Percentiles rank a stretch among this genome's conserved stretches.
These are phyloP conservation scores for Rhipidura dahli DNA, from an alignment of 2,113 vertebrate species.

Conservation along the genomic window DNA sequence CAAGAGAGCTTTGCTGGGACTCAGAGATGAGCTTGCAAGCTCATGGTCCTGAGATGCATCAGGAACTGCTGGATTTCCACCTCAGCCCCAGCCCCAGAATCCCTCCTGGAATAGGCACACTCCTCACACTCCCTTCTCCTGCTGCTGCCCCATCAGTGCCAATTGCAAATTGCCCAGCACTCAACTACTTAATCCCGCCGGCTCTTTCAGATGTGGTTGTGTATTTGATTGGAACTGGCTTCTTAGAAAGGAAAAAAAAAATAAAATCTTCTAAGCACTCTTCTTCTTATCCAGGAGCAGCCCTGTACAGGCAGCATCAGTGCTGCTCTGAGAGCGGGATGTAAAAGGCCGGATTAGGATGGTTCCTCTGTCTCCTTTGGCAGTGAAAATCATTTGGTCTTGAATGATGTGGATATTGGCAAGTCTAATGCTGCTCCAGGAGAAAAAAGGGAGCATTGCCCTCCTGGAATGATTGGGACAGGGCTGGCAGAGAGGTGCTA, in stretches of 20 bases:
- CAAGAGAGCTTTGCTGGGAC: not conserved
- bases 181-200: not conserved
- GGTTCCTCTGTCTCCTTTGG: not conserved
- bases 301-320: not conserved
- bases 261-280: not conserved
- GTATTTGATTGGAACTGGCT: not conserved
- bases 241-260: not conserved
- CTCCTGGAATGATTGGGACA: too few relatives aligned
- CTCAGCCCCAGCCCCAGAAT: not conserved
- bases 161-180: not conserved
- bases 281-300: not conserved
- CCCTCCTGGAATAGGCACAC: not conserved
- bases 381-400: not conserved
- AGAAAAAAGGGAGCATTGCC: not conserved
- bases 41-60: not conserved
- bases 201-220: not conserved
- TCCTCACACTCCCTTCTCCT: not conserved
- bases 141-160: not conserved
- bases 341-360: not conserved
- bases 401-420: not conserved
- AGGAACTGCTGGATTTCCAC: not conserved
- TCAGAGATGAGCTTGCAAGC: not conserved
- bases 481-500: not conserved
- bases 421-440: rapidly evolving
- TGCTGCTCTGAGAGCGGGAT: not conserved